Conservation (phyloP, 2,888 invertebrate species). For the Ectobius pallidus region DNA sequence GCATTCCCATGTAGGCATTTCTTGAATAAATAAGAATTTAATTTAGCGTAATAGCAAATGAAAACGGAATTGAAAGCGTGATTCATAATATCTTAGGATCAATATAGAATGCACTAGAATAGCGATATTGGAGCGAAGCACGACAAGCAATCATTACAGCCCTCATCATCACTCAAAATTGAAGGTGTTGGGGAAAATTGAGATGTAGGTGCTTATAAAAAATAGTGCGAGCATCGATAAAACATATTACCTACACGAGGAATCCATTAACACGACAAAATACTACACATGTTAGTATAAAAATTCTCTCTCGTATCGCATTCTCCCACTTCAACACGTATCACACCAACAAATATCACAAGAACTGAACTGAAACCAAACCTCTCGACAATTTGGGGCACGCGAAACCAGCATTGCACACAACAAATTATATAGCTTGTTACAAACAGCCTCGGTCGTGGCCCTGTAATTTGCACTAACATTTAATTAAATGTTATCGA, state of each 20-base stretch:
- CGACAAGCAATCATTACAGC: neutral
- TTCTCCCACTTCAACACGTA: neutral
- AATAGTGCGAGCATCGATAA: neutral
- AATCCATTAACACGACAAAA: neutral
- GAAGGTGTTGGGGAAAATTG: slow-evolving; percentile 4
- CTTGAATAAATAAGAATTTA: neutral
- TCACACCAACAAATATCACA: neutral
- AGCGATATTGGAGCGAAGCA: neutral
- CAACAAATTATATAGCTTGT: no score
- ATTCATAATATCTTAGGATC: no score
- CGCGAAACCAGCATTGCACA: no score
- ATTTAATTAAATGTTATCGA: no score
- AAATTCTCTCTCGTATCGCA: neutral
- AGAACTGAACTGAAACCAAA: neutral
- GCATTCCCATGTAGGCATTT: neutral
- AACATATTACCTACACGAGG: neutral
- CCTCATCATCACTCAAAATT: neutral
- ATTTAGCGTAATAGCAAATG: no score
- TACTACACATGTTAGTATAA: neutral
- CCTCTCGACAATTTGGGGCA: no score
- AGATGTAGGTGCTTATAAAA: neutral
- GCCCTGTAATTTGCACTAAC: no score
- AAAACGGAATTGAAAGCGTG: no score
- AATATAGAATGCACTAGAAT: no score
- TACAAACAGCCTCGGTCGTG: no score